phyloP scores from a whole-genome alignment of 1,140 invertebrate species.

The Drosophila seguyi region DNA sequence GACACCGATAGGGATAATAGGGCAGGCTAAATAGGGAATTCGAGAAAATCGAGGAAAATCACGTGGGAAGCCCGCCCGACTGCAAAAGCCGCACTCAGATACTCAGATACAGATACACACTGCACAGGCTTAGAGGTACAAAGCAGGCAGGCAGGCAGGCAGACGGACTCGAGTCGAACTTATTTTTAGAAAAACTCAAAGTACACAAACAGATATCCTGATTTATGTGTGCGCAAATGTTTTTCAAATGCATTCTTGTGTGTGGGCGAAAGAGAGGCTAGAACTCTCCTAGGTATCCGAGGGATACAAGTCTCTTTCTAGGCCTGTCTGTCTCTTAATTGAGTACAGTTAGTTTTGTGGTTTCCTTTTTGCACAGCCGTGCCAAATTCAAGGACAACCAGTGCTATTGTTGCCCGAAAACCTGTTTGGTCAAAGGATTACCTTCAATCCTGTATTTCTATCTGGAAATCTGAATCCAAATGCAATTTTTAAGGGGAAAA shows the following conservation, averaged over 20 bases:
- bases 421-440: conserved; percentile 76
- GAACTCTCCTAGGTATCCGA: conserved; percentile 11
- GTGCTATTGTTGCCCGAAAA: conserved; percentile 43
- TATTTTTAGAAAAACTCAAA: conserved; percentile 72
- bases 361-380: conserved; percentile 44
- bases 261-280: conserved; percentile 45
- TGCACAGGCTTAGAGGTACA: conserved; percentile 17
- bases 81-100: conserved; percentile 57
- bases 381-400: conserved; percentile 47
- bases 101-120: conserved; percentile 44
- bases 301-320: conserved; percentile 18
- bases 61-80: conserved; percentile 72
- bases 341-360: conserved; percentile 74
- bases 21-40: conserved; percentile 58
- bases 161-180: conserved; percentile 44
- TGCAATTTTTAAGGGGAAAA: conserved; percentile 17
- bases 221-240: conserved; percentile 61
- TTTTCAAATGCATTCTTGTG: conserved; percentile 29
- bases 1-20: conserved; percentile 48
- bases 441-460: conserved; percentile 10
- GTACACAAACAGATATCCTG: conserved; percentile 30
- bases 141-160: conserved; percentile 28
- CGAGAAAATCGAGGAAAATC: conserved; percentile 59
- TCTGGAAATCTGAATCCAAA: conserved; percentile 37
- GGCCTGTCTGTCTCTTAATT: not conserved